Percentiles rank a stretch among this genome's conserved stretches.
Evolutionary conservation across 2,888 invertebrate genomes (phyloP).

Genomic region (Ypsolopha scabrella): DNA sequence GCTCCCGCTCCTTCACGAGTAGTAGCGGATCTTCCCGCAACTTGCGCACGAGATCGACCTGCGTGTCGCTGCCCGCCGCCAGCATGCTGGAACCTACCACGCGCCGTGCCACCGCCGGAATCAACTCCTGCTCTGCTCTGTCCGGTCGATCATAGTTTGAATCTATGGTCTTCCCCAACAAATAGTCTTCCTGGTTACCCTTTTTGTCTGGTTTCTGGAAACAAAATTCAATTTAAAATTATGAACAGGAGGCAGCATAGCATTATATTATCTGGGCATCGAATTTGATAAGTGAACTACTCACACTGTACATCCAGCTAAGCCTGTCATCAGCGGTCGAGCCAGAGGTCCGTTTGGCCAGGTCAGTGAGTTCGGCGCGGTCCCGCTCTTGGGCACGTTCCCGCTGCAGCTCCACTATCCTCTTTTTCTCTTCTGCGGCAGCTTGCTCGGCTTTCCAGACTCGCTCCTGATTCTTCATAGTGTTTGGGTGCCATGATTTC

Average conservation of each 20-base stretch:
- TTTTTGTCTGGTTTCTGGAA: constrained; percentile 70
- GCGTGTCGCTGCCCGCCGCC: constrained; percentile 66
- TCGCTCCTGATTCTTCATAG: constrained; percentile 80
- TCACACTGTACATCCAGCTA: constrained; percentile 91
- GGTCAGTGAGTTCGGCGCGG: constrained; percentile 73
- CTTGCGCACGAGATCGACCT: constrained; percentile 90
- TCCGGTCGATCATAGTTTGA: constrained; percentile 75
- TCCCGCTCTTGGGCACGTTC: constrained; percentile 77
- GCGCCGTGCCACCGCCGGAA: constrained; percentile 72
- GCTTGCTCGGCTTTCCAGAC: constrained; percentile 85
- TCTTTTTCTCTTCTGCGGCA: constrained; percentile 75
- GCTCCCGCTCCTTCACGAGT: constrained; percentile 89
- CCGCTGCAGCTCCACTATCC: constrained; percentile 75
- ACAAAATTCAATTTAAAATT: background rate
- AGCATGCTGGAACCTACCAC: constrained; percentile 57
- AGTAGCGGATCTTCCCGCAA: constrained; percentile 94
- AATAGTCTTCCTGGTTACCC: constrained; percentile 88
- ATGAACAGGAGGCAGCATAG: no score
- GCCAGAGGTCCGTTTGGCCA: constrained; percentile 67
- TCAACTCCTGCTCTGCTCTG: constrained; percentile 79
- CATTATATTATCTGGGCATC: no score
- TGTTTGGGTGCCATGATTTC: constrained; percentile 85
- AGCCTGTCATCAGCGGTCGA: constrained; percentile 72
- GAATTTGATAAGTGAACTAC: constrained; percentile 9
- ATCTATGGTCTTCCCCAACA: constrained; percentile 85